Percentiles rank a stretch among this genome's conserved stretches.
phyloP scores from a whole-genome alignment of 2,888 invertebrate genomes.

The Drosophila antonietae region DNA sequence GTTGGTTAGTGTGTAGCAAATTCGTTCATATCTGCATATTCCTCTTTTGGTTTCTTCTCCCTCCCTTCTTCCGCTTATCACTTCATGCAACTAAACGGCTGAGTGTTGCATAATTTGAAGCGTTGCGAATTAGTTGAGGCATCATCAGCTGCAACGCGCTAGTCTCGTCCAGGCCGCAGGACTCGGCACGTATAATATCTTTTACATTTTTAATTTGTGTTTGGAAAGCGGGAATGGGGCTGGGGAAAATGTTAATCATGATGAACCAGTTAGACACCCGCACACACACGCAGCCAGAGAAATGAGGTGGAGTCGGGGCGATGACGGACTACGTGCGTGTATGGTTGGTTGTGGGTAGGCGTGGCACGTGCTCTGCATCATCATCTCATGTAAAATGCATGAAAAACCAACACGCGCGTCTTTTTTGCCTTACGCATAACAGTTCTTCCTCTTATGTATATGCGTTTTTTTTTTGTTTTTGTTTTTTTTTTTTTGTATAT shows the following conservation, averaged over 20 bases:
- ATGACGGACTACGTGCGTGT: constrained; percentile 4
- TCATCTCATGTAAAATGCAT: constrained; percentile 65
- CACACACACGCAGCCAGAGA: background rate
- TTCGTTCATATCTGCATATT: background rate
- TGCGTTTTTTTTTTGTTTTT: background rate
- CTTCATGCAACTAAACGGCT: constrained; percentile 19
- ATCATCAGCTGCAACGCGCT: constrained; percentile 27
- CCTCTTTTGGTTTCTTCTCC: background rate
- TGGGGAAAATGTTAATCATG: constrained; percentile 68
- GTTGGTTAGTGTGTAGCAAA: background rate
- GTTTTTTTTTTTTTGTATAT: background rate
- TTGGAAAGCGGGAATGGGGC: background rate
- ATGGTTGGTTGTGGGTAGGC: constrained; percentile 7
- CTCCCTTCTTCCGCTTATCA: background rate
- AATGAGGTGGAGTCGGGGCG: background rate
- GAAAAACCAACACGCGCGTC: constrained; percentile 63
- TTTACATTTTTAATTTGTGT: constrained; percentile 67
- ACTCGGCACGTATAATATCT: constrained; percentile 44
- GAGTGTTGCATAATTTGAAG: constrained; percentile 31
- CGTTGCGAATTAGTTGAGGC: constrained; percentile 27
- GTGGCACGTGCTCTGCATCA: constrained; percentile 35
- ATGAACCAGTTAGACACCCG: constrained; percentile 69
- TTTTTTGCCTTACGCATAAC: constrained; percentile 65
- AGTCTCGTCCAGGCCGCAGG: constrained; percentile 5
- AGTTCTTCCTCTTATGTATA: constrained; percentile 18